These are phyloP conservation scores for Meta bourneti DNA, from an alignment of 2,888 invertebrate species.

Conservation along the genomic window DNA sequence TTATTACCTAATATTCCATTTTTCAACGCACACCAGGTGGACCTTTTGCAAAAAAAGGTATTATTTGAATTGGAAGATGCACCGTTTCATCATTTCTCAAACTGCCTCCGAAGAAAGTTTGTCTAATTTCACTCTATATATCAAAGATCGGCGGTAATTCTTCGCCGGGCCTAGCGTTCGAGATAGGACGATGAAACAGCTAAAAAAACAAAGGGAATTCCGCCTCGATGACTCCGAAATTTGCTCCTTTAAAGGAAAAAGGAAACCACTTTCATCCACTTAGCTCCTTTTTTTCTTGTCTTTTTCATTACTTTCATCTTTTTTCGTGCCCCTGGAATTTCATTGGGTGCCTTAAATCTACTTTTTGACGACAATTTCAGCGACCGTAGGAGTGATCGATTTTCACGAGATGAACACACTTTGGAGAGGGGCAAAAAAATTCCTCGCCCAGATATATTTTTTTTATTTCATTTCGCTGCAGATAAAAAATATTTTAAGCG, in stretches of 20 bases:
- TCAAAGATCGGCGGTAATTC: conserved; percentile 62
- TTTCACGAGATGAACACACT: conserved; percentile 72
- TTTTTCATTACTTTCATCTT: conserved; percentile 71
- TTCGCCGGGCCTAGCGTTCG: conserved; percentile 38
- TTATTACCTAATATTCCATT: too few species aligned
- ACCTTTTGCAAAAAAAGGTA: too few species aligned
- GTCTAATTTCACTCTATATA: conserved; percentile 67
- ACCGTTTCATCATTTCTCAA: conserved; percentile 32
- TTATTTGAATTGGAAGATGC: background rate
- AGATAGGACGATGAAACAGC: conserved; percentile 50
- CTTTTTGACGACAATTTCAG: conserved; percentile 76
- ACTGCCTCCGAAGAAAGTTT: conserved; percentile 27
- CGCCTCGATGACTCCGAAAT: conserved; percentile 72
- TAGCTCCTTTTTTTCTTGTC: conserved; percentile 69
- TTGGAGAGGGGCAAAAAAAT: conserved; percentile 45
- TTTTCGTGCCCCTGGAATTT: conserved; percentile 65
- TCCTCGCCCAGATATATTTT: conserved; percentile 48
- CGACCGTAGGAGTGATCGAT: conserved; percentile 70
- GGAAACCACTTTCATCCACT: conserved; percentile 76
- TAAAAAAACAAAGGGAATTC: conserved; percentile 69
- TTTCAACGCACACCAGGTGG: too few species aligned
- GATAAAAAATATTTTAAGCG: conserved; percentile 66
- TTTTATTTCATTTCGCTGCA: conserved; percentile 66
- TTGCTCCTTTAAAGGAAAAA: conserved; percentile 74
- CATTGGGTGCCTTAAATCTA: conserved; percentile 74